Evolutionary conservation across 2,888 invertebrate species (phyloP).

Genomic region (Ichneumoninae sp.): DNA sequence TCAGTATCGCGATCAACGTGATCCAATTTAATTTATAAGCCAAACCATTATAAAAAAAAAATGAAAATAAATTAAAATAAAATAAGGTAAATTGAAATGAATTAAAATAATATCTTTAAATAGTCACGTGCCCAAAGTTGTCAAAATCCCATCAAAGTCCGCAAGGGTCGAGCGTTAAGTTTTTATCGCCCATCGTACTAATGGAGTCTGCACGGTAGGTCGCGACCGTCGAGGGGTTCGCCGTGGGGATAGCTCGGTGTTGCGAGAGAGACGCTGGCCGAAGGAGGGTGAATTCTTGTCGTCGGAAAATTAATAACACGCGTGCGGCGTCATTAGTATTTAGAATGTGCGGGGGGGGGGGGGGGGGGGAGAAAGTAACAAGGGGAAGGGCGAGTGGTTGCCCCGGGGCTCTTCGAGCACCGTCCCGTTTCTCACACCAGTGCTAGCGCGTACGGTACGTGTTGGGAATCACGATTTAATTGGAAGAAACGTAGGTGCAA

Average conservation of each 20-base stretch:
- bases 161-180: neutral
- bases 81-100: too few relatives aligned
- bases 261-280: neutral
- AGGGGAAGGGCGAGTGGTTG: conserved; percentile 57
- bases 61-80: too few relatives aligned
- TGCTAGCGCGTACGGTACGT: conserved; percentile 29
- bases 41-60: too few relatives aligned
- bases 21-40: too few relatives aligned
- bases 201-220: neutral
- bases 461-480: conserved; percentile 47
- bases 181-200: neutral
- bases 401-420: neutral
- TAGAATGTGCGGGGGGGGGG: conserved; percentile 33
- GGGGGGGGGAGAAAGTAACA: neutral
- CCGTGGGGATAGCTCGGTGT: neutral
- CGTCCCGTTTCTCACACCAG: neutral
- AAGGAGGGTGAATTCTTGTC: conserved; percentile 7
- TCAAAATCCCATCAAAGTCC: too few relatives aligned
- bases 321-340: conserved; percentile 57
- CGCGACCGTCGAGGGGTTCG: neutral
- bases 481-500: conserved; percentile 39
- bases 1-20: too few relatives aligned
- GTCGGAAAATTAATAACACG: conserved; percentile 50
- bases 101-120: too few relatives aligned
- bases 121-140: too few relatives aligned